These are phyloP conservation scores for Colostygia pectinataria DNA, from an alignment of 2,888 invertebrate genomes.

Conservation along the genomic window DNA sequence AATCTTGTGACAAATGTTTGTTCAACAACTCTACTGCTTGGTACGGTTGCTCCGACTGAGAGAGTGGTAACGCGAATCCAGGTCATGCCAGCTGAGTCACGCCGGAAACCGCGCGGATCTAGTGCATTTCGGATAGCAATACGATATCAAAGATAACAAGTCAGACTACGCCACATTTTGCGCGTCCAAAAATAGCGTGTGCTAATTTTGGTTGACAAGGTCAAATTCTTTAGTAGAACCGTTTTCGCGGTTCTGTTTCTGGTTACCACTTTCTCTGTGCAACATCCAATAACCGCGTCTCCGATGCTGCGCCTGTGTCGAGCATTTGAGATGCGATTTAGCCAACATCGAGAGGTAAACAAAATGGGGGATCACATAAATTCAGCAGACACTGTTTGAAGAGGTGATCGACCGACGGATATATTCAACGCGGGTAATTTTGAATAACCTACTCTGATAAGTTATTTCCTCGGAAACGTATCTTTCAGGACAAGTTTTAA, in stretches of 20 bases:
- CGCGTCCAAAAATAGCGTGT: conserved; percentile 31
- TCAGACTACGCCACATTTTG: conserved; percentile 26
- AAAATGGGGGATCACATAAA: conserved; percentile 29
- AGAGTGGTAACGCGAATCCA: conserved; percentile 42
- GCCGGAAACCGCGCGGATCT: conserved; percentile 20
- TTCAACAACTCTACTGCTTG: conserved; percentile 54
- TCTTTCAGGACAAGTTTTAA: too few species aligned
- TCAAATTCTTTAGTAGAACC: conserved; percentile 12
- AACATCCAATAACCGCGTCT: conserved; percentile 28
- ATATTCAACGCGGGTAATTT: conserved; percentile 14
- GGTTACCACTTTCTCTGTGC: conserved; percentile 35
- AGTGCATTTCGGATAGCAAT: conserved; percentile 29
- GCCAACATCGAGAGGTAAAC: conserved; percentile 36
- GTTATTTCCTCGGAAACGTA: too few species aligned
- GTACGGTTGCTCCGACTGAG: conserved; percentile 45
- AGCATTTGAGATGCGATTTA: conserved; percentile 33
- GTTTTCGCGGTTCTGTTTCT: not conserved
- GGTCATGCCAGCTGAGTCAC: conserved; percentile 15
- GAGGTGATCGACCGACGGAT: conserved; percentile 28
- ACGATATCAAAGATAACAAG: conserved; percentile 34
- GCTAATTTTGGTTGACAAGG: conserved; percentile 27
- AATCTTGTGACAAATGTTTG: conserved; percentile 46
- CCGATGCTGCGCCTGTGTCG: conserved; percentile 23
- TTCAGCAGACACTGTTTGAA: conserved; percentile 29
- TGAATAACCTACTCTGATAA: conserved; percentile 4